Percentiles rank a stretch among this genome's conserved stretches.
Conservation (phyloP, 2,797 vertebrate genomes). For the Orientallactaga sibirica region DNA sequence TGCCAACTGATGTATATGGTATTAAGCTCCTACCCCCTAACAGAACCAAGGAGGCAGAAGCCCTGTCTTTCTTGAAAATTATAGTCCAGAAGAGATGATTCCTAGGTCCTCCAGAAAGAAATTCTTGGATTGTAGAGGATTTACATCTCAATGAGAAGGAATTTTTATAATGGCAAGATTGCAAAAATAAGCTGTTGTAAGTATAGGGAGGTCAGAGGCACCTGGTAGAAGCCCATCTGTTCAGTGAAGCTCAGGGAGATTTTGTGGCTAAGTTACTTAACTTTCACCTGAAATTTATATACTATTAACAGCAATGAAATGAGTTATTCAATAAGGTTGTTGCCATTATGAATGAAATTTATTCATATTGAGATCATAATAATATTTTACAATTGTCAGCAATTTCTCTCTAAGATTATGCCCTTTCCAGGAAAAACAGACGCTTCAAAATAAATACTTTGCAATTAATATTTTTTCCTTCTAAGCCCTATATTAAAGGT, state of each 20-base stretch:
- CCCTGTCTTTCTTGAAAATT: conserved; percentile 2
- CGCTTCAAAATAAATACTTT: conserved; percentile 57
- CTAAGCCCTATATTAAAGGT: conserved; percentile 51
- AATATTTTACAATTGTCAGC: conserved; percentile 49
- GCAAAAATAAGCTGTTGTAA: background rate
- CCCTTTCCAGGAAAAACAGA: conserved; percentile 63
- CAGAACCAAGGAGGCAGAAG: background rate
- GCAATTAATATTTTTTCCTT: conserved; percentile 16
- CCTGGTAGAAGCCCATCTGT: conserved; percentile 3
- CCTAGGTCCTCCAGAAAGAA: background rate
- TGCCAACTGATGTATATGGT: background rate
- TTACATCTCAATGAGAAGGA: conserved; percentile 39
- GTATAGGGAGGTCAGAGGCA: background rate
- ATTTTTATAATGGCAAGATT: conserved; percentile 5
- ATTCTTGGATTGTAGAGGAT: conserved; percentile 14
- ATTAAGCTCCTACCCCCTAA: background rate
- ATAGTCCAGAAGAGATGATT: background rate
- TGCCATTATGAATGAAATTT: conserved; percentile 59
- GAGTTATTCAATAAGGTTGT: background rate
- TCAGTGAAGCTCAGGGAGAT: background rate
- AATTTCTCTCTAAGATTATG: conserved; percentile 42
- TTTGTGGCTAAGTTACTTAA: conserved; percentile 25
- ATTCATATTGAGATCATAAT: conserved; percentile 22
- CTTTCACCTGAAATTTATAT: conserved; percentile 48
- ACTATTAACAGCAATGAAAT: conserved; percentile 53